phyloP scores from a whole-genome alignment of 2,797 vertebrate species.

The Ambastaia sidthimunki region DNA sequence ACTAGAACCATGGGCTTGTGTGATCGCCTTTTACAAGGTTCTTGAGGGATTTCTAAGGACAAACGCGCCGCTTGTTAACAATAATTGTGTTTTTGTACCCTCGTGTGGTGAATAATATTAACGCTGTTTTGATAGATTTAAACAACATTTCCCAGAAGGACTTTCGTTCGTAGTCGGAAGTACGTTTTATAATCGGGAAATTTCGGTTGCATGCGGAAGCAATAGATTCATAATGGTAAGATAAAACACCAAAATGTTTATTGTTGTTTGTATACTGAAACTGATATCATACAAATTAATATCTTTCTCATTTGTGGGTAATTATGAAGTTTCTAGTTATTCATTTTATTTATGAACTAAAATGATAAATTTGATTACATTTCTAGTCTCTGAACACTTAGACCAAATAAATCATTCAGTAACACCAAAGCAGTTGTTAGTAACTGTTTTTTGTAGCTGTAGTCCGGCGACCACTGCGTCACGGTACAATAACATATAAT shows the following conservation, averaged over 20 bases:
- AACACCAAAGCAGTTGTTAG: background rate
- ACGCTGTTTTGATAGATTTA: background rate
- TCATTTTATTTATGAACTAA: background rate
- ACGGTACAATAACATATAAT: background rate
- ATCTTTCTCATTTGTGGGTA: background rate
- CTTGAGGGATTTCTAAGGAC: background rate
- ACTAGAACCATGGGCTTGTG: background rate
- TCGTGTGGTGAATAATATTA: background rate
- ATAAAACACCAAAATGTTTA: background rate
- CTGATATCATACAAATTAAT: background rate
- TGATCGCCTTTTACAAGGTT: background rate
- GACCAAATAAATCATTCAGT: background rate
- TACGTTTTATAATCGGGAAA: background rate
- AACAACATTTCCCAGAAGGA: conserved; percentile 46
- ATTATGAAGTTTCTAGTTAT: background rate
- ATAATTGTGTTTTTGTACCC: background rate
- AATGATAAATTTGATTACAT: background rate
- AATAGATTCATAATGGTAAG: conserved; percentile 53
- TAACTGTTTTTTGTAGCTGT: background rate
- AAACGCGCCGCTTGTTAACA: background rate
- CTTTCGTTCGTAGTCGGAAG: conserved; percentile 30
- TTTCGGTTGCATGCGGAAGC: conserved; percentile 14
- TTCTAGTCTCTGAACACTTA: background rate
- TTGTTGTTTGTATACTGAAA: background rate
- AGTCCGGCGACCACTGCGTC: background rate